Conservation (phyloP, 2,797 vertebrate species). For the Glyptemys insculpta region DNA sequence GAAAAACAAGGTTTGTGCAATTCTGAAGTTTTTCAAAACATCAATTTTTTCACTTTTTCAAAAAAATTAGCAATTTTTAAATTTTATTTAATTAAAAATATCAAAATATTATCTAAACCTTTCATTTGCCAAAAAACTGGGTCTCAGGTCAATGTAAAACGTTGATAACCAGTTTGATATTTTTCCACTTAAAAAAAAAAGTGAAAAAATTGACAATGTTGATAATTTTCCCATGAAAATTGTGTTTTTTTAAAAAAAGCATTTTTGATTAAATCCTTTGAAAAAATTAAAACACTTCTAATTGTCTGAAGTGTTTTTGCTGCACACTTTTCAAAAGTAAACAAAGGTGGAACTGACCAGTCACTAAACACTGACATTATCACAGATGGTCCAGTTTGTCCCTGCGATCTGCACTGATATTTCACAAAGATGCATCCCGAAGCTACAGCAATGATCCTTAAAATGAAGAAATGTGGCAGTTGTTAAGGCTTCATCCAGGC, state of each 20-base stretch:
- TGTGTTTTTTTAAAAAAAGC: neutral
- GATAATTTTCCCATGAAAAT: neutral
- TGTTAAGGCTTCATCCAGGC: neutral
- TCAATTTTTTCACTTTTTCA: no score
- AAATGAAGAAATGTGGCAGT: neutral
- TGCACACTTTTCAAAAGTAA: neutral
- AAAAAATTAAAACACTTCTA: neutral
- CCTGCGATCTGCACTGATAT: neutral
- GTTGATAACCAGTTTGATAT: neutral
- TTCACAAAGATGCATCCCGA: neutral
- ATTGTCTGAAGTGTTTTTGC: neutral
- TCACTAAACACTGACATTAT: neutral
- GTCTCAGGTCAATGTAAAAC: neutral
- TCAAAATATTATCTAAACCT: neutral
- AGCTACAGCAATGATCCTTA: neutral
- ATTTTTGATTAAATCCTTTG: neutral
- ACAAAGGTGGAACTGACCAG: neutral
- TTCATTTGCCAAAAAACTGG: neutral
- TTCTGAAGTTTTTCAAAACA: no score
- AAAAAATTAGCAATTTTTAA: no score
- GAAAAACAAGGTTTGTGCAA: no score
- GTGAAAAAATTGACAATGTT: neutral
- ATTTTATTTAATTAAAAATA: no score
- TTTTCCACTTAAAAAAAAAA: neutral
- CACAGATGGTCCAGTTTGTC: neutral